phyloP scores from a whole-genome alignment of 2,888 invertebrate genomes.

The Pogonocherus hispidulus region DNA sequence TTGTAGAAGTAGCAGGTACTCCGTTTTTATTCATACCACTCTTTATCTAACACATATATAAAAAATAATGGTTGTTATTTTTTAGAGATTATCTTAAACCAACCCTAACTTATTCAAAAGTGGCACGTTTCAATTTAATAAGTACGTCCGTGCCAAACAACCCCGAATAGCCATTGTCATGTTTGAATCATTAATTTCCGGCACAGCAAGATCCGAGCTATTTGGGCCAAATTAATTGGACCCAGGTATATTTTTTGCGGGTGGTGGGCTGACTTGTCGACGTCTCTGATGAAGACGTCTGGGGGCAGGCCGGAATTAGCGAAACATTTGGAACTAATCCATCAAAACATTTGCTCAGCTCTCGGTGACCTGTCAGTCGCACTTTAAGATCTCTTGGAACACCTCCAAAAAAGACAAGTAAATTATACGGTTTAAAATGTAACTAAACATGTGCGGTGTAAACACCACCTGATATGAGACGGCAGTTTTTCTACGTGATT shows the following conservation, averaged over 20 bases:
- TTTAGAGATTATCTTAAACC: too few species aligned
- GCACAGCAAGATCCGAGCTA: conserved; percentile 23
- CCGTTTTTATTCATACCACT: too few species aligned
- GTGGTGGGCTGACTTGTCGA: conserved; percentile 25
- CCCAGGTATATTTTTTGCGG: conserved; percentile 34
- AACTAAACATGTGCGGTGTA: conserved; percentile 20
- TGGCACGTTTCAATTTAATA: background rate
- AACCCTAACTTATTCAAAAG: background rate
- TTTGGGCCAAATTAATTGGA: conserved; percentile 38
- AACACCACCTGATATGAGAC: conserved; percentile 18
- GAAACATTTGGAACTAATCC: conserved; percentile 49
- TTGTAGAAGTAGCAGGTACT: too few species aligned
- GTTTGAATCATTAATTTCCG: conserved; percentile 13
- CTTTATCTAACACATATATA: too few species aligned
- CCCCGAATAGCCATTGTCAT: conserved; percentile 4
- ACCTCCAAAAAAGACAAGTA: conserved; percentile 20
- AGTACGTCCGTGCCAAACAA: background rate
- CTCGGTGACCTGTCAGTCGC: conserved; percentile 27
- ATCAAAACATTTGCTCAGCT: conserved; percentile 40
- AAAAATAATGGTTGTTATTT: too few species aligned
- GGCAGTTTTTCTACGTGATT: background rate
- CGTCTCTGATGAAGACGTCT: conserved; percentile 45
- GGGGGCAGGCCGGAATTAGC: conserved; percentile 43
- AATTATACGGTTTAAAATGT: conserved; percentile 26
- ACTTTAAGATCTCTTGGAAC: conserved; percentile 17